phyloP scores from a whole-genome alignment of 2,113 vertebrate genomes.

The Solea solea region DNA sequence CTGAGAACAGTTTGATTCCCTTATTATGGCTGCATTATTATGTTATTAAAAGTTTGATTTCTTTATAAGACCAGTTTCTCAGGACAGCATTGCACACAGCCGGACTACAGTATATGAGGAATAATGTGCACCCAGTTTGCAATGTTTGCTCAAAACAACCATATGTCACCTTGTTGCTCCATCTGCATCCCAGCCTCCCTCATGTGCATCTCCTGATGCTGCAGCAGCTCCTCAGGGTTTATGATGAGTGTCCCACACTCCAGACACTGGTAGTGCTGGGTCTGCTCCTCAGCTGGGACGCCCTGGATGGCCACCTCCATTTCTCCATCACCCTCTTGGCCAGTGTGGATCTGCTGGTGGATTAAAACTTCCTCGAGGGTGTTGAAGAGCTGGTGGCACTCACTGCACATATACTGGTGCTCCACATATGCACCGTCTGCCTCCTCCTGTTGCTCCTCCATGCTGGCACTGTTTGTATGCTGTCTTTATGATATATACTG shows the following conservation, averaged over 20 bases:
- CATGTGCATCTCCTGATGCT: conserved; percentile 90
- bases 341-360: conserved; percentile 89
- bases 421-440: conserved; percentile 79
- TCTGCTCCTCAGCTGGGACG: conserved; percentile 70
- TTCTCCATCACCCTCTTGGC: conserved; percentile 66
- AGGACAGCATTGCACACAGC: background rate
- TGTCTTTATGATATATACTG: conserved; percentile 4
- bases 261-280: conserved; percentile 88
- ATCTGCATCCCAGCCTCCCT: conserved; percentile 78
- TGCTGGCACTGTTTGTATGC: conserved; percentile 30
- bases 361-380: conserved; percentile 88
- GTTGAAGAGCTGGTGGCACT: conserved; percentile 89
- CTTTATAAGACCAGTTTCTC: background rate
- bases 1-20: background rate
- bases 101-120: background rate
- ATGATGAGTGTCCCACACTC: conserved; percentile 87
- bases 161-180: conserved; percentile 73
- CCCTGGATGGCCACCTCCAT: conserved; percentile 38
- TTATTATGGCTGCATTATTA: background rate
- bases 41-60: too few relatives aligned
- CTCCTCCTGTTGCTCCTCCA: conserved; percentile 76
- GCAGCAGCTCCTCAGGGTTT: conserved; percentile 85
- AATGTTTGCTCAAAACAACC: background rate
- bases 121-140: background rate
- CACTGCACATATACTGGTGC: conserved; percentile 93